Evolutionary conservation across 2,797 vertebrate genomes (phyloP).

Genomic region (Dermochelys coriacea): DNA sequence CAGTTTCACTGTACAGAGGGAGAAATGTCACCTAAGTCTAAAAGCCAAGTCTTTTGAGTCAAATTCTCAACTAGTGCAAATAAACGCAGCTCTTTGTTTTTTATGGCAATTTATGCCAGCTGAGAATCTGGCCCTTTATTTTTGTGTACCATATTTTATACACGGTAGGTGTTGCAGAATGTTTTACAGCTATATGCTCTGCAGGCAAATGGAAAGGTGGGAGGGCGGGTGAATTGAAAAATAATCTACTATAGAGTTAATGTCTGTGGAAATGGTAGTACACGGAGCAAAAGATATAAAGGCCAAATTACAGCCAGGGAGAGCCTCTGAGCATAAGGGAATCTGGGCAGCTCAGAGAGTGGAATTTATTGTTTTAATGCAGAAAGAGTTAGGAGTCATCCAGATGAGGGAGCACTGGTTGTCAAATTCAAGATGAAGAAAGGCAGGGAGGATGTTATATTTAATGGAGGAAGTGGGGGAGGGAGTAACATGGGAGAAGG

Average conservation of each 20-base stretch:
- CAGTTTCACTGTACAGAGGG: not conserved
- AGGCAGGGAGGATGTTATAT: not conserved
- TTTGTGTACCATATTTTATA: not conserved
- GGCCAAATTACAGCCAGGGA: not conserved
- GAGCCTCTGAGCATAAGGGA: not conserved
- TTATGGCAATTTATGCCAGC: not conserved
- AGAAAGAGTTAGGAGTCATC: not conserved
- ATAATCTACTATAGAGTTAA: not conserved
- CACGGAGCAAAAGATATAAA: not conserved
- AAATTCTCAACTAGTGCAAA: not conserved
- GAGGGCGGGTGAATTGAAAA: not conserved
- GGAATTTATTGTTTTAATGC: not conserved
- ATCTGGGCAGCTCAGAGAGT: not conserved
- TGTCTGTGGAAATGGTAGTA: not conserved
- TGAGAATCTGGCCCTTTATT: not conserved
- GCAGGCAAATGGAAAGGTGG: slow-evolving; percentile 2
- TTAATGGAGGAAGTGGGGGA: not conserved
- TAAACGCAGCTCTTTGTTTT: not conserved
- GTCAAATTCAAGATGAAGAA: not conserved
- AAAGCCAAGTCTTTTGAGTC: not conserved
- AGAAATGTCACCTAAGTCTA: not conserved
- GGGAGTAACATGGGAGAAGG: not conserved
- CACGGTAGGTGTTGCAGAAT: slow-evolving; percentile 3
- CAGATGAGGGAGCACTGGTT: not conserved
- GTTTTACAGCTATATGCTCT: slow-evolving; percentile 15